phyloP scores from a whole-genome alignment of 2,113 vertebrate species.

The Lagopus muta region DNA sequence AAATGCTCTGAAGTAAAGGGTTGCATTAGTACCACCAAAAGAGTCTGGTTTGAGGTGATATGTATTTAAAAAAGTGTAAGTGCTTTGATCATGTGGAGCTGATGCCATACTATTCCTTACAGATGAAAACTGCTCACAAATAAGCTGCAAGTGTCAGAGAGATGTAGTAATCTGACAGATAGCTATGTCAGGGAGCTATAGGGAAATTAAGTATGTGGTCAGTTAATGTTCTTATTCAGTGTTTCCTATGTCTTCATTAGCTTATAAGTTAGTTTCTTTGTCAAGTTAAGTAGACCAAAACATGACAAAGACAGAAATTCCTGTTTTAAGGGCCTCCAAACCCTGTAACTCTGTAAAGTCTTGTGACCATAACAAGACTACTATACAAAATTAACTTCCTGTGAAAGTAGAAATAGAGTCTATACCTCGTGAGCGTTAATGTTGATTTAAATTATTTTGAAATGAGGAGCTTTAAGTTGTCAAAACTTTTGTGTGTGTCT shows the following conservation, averaged over 20 bases:
- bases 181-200: background rate
- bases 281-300: background rate
- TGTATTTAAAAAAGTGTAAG: background rate
- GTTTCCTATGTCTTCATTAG: background rate
- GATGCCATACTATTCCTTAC: background rate
- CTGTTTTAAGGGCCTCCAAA: background rate
- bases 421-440: background rate
- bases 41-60: background rate
- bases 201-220: background rate
- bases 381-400: background rate
- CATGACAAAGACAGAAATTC: background rate
- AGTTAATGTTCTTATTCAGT: background rate
- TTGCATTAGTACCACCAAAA: background rate
- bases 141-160: background rate
- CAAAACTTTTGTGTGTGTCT: background rate
- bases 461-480: background rate
- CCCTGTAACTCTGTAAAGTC: background rate
- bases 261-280: background rate
- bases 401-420: background rate
- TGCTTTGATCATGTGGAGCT: background rate
- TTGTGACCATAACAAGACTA: background rate
- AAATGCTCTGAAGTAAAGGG: background rate
- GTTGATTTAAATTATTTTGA: constrained; percentile 14
- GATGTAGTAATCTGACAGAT: background rate
- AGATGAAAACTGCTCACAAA: background rate